phyloP scores from a whole-genome alignment of 1,140 invertebrate genomes.

The Conus ventricosus region DNA sequence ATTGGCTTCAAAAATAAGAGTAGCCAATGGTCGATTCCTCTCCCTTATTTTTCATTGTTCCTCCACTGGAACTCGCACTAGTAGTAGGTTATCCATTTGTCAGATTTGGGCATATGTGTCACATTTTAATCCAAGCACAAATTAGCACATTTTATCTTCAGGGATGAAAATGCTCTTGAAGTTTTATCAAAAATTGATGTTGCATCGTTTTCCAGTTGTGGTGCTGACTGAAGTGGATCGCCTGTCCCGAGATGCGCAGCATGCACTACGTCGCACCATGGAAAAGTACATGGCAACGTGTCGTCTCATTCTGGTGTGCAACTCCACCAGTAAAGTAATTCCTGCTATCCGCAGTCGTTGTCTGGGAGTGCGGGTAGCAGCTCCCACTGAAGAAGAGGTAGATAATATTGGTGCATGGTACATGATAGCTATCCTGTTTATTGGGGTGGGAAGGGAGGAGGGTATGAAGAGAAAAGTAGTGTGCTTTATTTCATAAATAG shows the following conservation, averaged over 20 bases:
- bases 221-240: constrained; percentile 96
- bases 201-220: constrained; percentile 82
- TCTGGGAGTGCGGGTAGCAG: constrained; percentile 91
- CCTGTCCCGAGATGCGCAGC: constrained; percentile 98
- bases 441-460: too few species aligned
- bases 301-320: constrained; percentile 94
- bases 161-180: background rate
- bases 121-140: background rate
- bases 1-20: too few species aligned
- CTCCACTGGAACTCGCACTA: too few species aligned
- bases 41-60: too few species aligned
- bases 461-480: too few species aligned
- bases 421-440: too few species aligned
- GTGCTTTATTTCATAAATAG: too few species aligned
- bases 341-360: constrained; percentile 97
- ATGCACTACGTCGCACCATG: constrained; percentile 98
- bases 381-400: constrained; percentile 89
- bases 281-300: constrained; percentile 98
- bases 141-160: too few species aligned
- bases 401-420: too few species aligned
- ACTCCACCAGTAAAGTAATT: constrained; percentile 93
- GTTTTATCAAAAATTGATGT: background rate
- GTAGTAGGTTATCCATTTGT: background rate
- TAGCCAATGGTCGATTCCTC: too few species aligned
- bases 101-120: background rate